Base-by-base conservation (phyloP, 2,113 vertebrate genomes). In the Oreotragus oreotragus region DNA sequence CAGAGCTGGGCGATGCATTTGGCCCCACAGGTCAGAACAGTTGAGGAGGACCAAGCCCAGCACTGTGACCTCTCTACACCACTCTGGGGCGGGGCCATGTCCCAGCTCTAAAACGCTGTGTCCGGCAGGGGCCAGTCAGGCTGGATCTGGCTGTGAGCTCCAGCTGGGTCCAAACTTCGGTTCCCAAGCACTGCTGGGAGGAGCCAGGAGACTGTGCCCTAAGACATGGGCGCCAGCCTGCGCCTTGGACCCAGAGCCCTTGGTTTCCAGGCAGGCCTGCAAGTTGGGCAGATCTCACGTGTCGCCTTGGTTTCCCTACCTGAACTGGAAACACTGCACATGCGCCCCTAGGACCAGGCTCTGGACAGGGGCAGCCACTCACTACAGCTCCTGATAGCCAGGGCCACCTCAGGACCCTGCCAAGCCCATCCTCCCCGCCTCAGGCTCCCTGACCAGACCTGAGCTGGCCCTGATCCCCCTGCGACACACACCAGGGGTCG, bases 401-500 rank as follows among this genome's bases (percentile, higher is more conserved):
- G 1, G 25, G 25, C 47, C 23, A 1, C 57, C 0, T 13, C 4
- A 4, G 64, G 55, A 33, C 25, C 39, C 49, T 14, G 62, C 57
- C 1, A 3, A 15, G 53, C 53, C 43, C 73, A 73, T 9, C 9
- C 43, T 16, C 12, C 8, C 28, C 0, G 0, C 11, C 47, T 2
- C 6, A 39, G 53, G 39, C 58, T 14, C 7, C 30, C 57, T 39
- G 25, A 5, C 49, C 92, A 73, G 70, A 73, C 36, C 55, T n/a
- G 21, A 30, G 39, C 64, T 2, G 33, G 14, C n/a, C 30, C 66
- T 12, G 66, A 19, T 27, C 13, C 25, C 51, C n/a, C 58, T 2
- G 14, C 1, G 2, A 70, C 6, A 4, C 1, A 7, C 1, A 27
- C 0, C 45, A 15, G 2, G 13, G 17, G 12, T n/a, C 7, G 2